Evolutionary conservation across 2,113 vertebrate species (phyloP), one percentile per base, ranked within the genome.

Genomic region (Brachyhypopomus occidentalis): DNA sequence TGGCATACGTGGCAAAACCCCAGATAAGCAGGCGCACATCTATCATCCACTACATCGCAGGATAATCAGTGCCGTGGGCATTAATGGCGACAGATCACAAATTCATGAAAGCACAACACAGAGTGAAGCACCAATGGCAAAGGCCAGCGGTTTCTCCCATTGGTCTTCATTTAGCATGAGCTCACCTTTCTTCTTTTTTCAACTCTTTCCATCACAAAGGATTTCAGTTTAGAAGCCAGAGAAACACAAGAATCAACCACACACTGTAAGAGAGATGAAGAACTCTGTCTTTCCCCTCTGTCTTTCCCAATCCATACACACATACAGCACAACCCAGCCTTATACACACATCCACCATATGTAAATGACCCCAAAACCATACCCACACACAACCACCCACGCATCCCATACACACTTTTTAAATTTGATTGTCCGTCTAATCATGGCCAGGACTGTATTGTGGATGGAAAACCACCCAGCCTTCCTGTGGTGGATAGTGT

Each of bases 1-100:
- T 69, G 84, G 85, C 86, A 88, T 83, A 89, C 80, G 90, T 30
- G 89, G 86, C 90, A 89, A 90, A 88, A 88, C 86, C 87, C 86
- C 86, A 93, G 87, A 86, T 80, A 81, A 91, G 67, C 69, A 79
- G 78, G 59, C 69, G 34, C 81, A 71, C 87, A 84, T 77, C 83
- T 84, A 83, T 87, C 86, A 88, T 83, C 79, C 81, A 83, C 83
- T 89, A 87, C 88, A 91, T 89, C 86, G 86, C 83, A 72, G 59
- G 75, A 86, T 88, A 88, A 83, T 70, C 86, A 74, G 80, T 63
- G 41, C 88, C 80, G 84, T 89, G 86, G 87, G 89, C 88, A 86
- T 87, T 60, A 48, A 75, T 76, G 72, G 63, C 58, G 75, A 63
- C 79, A 67, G 79, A 81, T 79, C 72, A 69, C 52, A 30, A 69